Conservation (phyloP, 2,797 vertebrate genomes). For the Gambusia yucatana region DNA sequence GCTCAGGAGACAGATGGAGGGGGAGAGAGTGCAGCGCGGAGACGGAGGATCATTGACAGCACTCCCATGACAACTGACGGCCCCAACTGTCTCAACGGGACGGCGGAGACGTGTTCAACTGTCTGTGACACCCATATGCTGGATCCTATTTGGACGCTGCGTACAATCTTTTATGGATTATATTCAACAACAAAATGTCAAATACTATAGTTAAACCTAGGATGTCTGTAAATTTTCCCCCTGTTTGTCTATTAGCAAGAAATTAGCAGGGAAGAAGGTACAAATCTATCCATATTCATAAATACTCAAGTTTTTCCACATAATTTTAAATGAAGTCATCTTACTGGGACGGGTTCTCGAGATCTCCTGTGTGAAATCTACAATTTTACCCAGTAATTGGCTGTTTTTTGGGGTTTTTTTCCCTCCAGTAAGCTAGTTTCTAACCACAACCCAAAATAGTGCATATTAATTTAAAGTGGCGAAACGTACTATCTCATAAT, state of each 20-base stretch:
- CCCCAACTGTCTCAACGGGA: not conserved
- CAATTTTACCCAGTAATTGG: not conserved
- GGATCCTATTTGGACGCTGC: not conserved
- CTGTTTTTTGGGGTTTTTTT: not conserved
- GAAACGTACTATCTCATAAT: not conserved
- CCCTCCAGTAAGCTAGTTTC: not conserved
- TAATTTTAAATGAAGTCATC: not conserved
- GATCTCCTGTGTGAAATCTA: not conserved
- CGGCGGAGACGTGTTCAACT: not conserved
- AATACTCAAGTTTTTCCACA: not conserved
- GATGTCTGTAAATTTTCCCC: not conserved
- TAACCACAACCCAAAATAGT: not conserved
- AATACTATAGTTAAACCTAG: too few species aligned
- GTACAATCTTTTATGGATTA: not conserved
- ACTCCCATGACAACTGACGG: slow-evolving; percentile 3
- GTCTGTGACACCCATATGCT: not conserved
- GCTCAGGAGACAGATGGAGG: slow-evolving; percentile 6
- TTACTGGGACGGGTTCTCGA: not conserved
- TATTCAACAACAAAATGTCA: not conserved
- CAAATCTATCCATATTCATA: not conserved
- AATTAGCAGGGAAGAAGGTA: not conserved
- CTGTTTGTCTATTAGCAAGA: not conserved
- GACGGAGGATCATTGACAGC: slow-evolving; percentile 6
- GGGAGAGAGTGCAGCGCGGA: not conserved
- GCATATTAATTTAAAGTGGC: not conserved